phyloP scores from a whole-genome alignment of 1,140 invertebrate species.

The Leptopilina boulardi region DNA sequence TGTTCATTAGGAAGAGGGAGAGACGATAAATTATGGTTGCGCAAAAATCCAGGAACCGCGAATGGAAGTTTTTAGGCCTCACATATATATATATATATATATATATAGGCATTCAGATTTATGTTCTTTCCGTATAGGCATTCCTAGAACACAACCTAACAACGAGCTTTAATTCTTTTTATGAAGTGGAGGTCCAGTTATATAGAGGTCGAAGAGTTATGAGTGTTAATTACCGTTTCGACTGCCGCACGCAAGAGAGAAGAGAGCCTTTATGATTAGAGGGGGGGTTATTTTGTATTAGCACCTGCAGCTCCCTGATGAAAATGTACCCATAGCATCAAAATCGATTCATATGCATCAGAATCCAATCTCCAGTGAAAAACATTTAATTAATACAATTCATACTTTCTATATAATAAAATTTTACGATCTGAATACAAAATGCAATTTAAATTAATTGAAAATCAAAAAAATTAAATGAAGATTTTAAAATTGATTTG shows the following conservation, averaged over 20 bases:
- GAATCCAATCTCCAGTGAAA: constrained; percentile 36
- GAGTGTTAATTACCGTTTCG: constrained; percentile 69
- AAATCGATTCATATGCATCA: constrained; percentile 35
- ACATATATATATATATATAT: too few species aligned
- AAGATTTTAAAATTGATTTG: background rate
- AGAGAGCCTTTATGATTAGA: constrained; percentile 58
- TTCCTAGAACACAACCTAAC: constrained; percentile 61
- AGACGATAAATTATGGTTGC: constrained; percentile 24
- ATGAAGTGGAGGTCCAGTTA: constrained; percentile 54
- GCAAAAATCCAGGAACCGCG: constrained; percentile 28
- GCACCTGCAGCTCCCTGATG: constrained; percentile 63
- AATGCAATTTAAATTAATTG: too few species aligned
- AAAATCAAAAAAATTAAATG: background rate
- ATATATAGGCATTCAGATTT: constrained; percentile 52
- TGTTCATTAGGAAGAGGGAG: constrained; percentile 19
- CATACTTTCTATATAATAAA: too few species aligned
- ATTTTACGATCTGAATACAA: too few species aligned
- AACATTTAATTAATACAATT: background rate
- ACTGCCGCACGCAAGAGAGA: constrained; percentile 50
- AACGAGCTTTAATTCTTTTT: constrained; percentile 54
- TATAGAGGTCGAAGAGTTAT: constrained; percentile 63
- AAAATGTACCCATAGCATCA: constrained; percentile 49
- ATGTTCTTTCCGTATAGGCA: constrained; percentile 57
- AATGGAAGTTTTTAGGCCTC: constrained; percentile 1
- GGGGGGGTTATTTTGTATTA: constrained; percentile 64